Evolutionary conservation across 1,140 invertebrate species (phyloP), one percentile per base, ranked within the genome.

Genomic region (Euwallacea similis): DNA sequence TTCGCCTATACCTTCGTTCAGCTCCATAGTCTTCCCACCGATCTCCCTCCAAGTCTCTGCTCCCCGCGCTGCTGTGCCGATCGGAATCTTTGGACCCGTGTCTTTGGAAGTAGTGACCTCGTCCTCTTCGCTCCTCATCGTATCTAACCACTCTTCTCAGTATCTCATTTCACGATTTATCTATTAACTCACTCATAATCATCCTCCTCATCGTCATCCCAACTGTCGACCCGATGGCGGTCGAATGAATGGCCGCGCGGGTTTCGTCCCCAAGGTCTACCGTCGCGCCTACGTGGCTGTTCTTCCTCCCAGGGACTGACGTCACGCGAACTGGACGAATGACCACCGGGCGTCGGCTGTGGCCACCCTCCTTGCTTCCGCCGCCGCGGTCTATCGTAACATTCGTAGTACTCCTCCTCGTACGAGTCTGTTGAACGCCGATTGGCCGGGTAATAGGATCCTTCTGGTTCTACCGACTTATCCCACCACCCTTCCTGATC

Each of bases 221-320:
- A 83, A 63, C 76, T 84, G 70, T 76, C 81, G 56, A 80, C 81
- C 13, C 74, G 78, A 71, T 75, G 79, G 69, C 71, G 76, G 64
- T 74, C 80, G 63, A 79, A 80, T 8, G 76, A 78, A 53, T 76
- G 75, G 16, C 75, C 73, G 60, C 75, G 69, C 0, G 73, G 58
- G 63, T 79, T 70, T 55, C 79, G 73, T 4, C 76, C 73, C 78
- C 78, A 67, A 77, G 81, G 63, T 78, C 83, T 13, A 70, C 77
- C 8, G 75, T 60, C 63, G 70, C 81, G 82, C 79, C 65, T 81
- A 76, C 69, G 84, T 80, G 59, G 66, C 78, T 85, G 84, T 64
- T 89, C 88, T 73, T 90, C 88, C 66, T 90, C 88, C 88, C 89
- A 90, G 7, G 89, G 88, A 55, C 89, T 90, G 53, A 88, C 84